Evolutionary conservation across 2,888 invertebrate genomes (phyloP), one percentile per base, ranked within the genome.

Genomic region (Phania funesta): DNA sequence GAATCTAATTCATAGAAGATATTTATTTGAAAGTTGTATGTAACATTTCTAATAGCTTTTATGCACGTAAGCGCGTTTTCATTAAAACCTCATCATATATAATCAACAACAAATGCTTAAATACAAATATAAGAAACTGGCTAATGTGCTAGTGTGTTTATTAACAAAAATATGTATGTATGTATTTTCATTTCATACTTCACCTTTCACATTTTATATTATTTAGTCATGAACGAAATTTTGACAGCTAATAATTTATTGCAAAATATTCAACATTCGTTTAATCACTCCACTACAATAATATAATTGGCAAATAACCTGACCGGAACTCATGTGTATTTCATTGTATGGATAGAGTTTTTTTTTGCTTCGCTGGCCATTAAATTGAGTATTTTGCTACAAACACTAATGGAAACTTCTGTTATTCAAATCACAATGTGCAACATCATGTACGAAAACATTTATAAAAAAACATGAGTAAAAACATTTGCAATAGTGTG

Each of bases 301-400:
- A 5, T 48, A 22, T 81, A 74, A 84, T 81, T 83, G 65, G 46
- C 70, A 35, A 74, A 77, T 83, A 77, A 67, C 81, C 84, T 84
- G 84, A 74, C 83, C 79, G 73, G 76, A 75, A 74, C 73, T 76
- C 71, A 67, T 84, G 76, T 80, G 64, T 74, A 67, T 44, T 70
- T 54, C 32, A 13, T 41, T 35, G 13, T n/a, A 26, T 50, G 32
- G 20, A 13, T 11, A 13, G 4, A 11, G 7, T 7, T 35, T 29
- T 22, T 32, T 6, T n/a, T 32, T 13, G 38, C 29, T 32, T 41
- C 24, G 16, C 32, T 56, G 29, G 16, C 35, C 32, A 77, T 62
- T 58, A 67, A 46, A 32, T 32, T 1, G 46, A 54, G n/a, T 13
- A 9, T n/a, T 58, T 48, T 20, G 26, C 16, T 56, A 29, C 54